phyloP scores from a whole-genome alignment of 2,888 invertebrate genomes.

The Xestia sexstrigata region DNA sequence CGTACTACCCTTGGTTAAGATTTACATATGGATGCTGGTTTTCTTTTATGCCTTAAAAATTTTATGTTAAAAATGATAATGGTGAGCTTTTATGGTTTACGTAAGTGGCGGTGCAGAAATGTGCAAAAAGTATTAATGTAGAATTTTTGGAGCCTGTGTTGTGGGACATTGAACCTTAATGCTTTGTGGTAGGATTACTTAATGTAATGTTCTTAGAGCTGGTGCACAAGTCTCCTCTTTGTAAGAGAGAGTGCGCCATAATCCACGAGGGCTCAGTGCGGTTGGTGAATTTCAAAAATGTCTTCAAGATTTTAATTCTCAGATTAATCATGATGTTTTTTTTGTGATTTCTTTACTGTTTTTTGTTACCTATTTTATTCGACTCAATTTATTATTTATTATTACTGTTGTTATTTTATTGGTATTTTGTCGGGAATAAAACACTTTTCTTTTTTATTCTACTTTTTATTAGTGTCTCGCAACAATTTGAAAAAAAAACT shows the following conservation, averaged over 20 bases:
- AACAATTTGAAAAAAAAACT: not conserved
- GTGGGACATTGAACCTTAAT: constrained; percentile 5
- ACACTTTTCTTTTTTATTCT: not conserved
- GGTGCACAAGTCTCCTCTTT: not conserved
- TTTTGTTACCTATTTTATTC: too few relatives aligned
- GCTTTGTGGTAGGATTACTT: not conserved
- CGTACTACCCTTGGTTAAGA: constrained; percentile 50
- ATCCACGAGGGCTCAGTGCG: not conserved
- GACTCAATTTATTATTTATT: too few relatives aligned
- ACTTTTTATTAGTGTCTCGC: not conserved
- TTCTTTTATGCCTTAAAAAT: constrained; percentile 51
- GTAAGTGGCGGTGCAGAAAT: constrained; percentile 31
- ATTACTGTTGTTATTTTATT: too few relatives aligned
- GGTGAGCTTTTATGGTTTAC: constrained; percentile 38
- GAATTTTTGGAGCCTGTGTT: not conserved
- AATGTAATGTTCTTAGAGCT: not conserved
- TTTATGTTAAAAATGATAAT: constrained; percentile 64
- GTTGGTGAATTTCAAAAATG: not conserved
- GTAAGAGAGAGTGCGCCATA: not conserved
- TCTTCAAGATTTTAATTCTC: not conserved
- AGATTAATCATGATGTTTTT: not conserved
- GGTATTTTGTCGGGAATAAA: too few relatives aligned
- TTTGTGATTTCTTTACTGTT: too few relatives aligned
- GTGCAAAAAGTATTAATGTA: constrained; percentile 34
- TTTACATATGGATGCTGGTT: constrained; percentile 58